phyloP scores from a whole-genome alignment of 1,140 invertebrate genomes.

The Drosophila willistoni region DNA sequence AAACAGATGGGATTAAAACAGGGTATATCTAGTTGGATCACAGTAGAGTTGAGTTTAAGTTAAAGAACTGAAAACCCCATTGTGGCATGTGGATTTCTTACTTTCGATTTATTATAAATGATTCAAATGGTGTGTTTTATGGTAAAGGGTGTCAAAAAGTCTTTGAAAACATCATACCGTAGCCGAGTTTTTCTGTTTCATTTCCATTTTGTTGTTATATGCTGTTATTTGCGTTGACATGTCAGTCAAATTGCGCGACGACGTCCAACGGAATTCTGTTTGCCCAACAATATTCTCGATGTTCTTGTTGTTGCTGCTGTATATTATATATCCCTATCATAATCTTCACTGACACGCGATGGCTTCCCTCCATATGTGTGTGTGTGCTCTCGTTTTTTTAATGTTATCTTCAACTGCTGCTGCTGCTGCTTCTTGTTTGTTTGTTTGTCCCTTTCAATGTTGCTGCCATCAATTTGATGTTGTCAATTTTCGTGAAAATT shows the following conservation, averaged over 20 bases:
- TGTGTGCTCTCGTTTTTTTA: constrained; percentile 43
- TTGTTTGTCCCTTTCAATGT: constrained; percentile 57
- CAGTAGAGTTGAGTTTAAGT: too few species aligned
- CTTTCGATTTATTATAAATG: too few species aligned
- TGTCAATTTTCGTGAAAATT: constrained; percentile 80
- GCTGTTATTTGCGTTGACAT: constrained; percentile 48
- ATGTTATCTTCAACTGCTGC: constrained; percentile 59
- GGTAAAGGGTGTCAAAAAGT: background rate
- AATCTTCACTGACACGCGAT: constrained; percentile 77
- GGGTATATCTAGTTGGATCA: background rate
- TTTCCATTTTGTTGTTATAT: constrained; percentile 20
- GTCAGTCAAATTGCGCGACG: constrained; percentile 71
- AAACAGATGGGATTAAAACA: background rate
- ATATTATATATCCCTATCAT: constrained; percentile 71
- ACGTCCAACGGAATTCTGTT: constrained; percentile 46
- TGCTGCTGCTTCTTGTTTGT: constrained; percentile 32
- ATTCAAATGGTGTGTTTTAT: too few species aligned
- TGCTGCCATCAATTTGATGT: constrained; percentile 76
- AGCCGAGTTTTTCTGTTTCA: constrained; percentile 9
- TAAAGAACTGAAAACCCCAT: too few species aligned
- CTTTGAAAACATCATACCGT: constrained; percentile 13
- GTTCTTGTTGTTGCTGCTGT: constrained; percentile 42
- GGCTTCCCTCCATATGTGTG: constrained; percentile 28
- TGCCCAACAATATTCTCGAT: constrained; percentile 43
- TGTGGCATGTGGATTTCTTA: too few species aligned